These are phyloP conservation scores for Drosophila setosimentum DNA, from an alignment of 2,888 invertebrate genomes.

Conservation along the genomic window DNA sequence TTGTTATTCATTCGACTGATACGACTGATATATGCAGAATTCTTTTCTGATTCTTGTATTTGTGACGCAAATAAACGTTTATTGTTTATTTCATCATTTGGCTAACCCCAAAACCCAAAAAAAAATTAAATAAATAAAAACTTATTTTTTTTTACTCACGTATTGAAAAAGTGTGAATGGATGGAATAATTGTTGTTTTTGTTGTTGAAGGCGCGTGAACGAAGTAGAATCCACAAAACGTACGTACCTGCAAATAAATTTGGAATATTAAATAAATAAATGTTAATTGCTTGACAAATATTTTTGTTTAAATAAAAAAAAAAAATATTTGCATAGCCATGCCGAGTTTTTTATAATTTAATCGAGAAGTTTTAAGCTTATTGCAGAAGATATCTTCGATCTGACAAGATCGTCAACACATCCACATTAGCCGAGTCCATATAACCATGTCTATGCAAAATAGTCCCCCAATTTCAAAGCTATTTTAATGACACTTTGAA, in stretches of 20 bases:
- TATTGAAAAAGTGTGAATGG: slow-evolving; percentile 33
- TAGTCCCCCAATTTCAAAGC: background rate
- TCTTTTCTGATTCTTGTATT: slow-evolving; percentile 4
- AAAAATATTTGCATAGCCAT: background rate
- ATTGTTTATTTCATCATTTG: slow-evolving; percentile 47
- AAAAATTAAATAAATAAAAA: background rate
- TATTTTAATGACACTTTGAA: background rate
- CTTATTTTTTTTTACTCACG: slow-evolving; percentile 53
- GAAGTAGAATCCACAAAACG: slow-evolving; percentile 40
- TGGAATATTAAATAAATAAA: slow-evolving; percentile 54
- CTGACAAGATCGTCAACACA: background rate
- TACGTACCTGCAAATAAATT: slow-evolving; percentile 68
- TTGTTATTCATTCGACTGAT: slow-evolving; percentile 20
- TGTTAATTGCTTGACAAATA: slow-evolving; percentile 55
- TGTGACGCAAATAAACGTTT: slow-evolving; percentile 28
- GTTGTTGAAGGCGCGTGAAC: slow-evolving; percentile 13
- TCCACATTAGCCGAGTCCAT: background rate
- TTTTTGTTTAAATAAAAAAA: slow-evolving; percentile 29
- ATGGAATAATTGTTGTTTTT: slow-evolving; percentile 4
- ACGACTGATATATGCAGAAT: slow-evolving; percentile 41
- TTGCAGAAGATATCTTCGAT: background rate
- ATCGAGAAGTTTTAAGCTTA: background rate
- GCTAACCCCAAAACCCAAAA: background rate
- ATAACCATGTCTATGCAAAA: too few relatives aligned
- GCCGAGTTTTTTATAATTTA: background rate